These are phyloP conservation scores for Crotalus viridis DNA, from an alignment of 2,113 vertebrate genomes.

Conservation along the genomic window DNA sequence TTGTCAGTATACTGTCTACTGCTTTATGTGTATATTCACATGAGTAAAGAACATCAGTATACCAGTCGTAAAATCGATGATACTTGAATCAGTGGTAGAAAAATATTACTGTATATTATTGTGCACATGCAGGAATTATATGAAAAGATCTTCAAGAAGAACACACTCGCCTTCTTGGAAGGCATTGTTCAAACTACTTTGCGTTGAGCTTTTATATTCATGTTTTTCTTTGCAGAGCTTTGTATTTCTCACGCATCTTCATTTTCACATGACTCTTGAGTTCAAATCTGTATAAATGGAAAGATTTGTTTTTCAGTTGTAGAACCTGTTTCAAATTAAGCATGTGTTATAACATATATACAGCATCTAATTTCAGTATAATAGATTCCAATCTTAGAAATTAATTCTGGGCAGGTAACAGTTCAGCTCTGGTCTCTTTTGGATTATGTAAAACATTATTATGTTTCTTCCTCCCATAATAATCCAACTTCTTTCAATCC, in stretches of 20 bases:
- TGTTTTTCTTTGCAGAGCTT: neutral
- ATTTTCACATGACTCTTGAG: constrained; percentile 4
- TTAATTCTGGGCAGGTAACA: neutral
- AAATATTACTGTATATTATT: constrained; percentile 1
- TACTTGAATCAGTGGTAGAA: neutral
- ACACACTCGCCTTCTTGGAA: constrained; percentile 66
- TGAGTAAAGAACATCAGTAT: neutral
- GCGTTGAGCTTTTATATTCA: neutral
- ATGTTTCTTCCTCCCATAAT: neutral
- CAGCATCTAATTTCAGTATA: neutral
- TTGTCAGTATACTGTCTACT: neutral
- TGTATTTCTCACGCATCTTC: constrained; percentile 6
- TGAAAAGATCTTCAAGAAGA: constrained; percentile 63
- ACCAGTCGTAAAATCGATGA: neutral
- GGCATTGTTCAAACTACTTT: constrained; percentile 36
- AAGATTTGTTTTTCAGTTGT: neutral
- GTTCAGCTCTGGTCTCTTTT: neutral
- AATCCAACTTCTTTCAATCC: neutral
- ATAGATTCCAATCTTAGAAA: neutral
- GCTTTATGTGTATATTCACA: neutral
- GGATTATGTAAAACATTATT: neutral
- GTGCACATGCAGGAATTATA: constrained; percentile 52
- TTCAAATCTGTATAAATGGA: constrained; percentile 19
- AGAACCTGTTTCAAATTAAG: neutral
- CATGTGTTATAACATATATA: neutral